Percentiles rank a stretch among this genome's conserved stretches.
phyloP scores from a whole-genome alignment of 2,113 vertebrate genomes.

The Xiphias gladius region DNA sequence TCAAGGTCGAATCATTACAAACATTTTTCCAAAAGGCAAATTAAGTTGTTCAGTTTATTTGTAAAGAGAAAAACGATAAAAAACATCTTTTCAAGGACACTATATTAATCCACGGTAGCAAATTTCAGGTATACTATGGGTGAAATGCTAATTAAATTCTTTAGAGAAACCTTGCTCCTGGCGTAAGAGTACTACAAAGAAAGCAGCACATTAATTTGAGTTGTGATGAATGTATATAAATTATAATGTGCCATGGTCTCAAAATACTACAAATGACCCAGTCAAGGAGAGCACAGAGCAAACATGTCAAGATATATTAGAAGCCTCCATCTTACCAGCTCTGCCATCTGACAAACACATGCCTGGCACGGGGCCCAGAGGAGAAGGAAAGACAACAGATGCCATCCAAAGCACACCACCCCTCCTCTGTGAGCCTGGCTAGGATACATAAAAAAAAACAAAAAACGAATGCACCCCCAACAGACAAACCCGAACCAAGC shows the following conservation, averaged over 20 bases:
- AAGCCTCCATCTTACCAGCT: constrained; percentile 71
- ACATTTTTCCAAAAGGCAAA: background rate
- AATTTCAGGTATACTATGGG: constrained; percentile 9
- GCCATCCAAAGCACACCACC: constrained; percentile 68
- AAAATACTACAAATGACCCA: constrained; percentile 71
- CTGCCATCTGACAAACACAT: constrained; percentile 77
- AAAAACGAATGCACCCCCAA: constrained; percentile 38
- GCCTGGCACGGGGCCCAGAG: constrained; percentile 74
- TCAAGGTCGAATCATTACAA: background rate
- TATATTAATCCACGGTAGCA: background rate
- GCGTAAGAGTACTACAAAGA: constrained; percentile 15
- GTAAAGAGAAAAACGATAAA: background rate
- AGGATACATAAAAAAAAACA: constrained; percentile 47
- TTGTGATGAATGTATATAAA: constrained; percentile 58
- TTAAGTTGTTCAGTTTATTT: background rate
- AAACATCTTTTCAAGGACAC: background rate
- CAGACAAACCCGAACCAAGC: constrained; percentile 36
- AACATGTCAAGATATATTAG: constrained; percentile 70
- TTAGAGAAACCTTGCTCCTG: constrained; percentile 18
- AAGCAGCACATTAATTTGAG: constrained; percentile 40
- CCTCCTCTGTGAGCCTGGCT: constrained; percentile 52
- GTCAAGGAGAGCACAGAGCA: constrained; percentile 60
- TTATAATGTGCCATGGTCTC: constrained; percentile 43
- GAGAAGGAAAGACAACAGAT: constrained; percentile 78
- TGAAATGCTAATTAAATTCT: constrained; percentile 13